Evolutionary conservation across 2,888 invertebrate genomes (phyloP).

Genomic region (Eupithecia subfuscata): DNA sequence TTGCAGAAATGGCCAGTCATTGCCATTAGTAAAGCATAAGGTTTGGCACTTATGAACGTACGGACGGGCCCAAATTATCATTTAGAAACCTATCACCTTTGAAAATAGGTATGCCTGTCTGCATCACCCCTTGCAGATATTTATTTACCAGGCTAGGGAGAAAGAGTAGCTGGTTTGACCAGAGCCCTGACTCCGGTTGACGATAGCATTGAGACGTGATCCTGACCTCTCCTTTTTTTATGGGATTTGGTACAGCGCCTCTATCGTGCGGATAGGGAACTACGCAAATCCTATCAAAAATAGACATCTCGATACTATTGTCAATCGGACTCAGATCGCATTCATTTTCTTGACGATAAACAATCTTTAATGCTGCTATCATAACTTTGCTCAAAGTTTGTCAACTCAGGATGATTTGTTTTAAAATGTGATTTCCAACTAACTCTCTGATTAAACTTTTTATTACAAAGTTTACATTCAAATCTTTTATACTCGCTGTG

Average conservation of each 20-base stretch:
- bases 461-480: slow-evolving; percentile 70
- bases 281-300: too few species aligned
- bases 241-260: too few species aligned
- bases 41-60: neutral
- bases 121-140: neutral
- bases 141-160: neutral
- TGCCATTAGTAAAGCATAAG: neutral
- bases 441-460: slow-evolving; percentile 75
- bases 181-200: neutral
- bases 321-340: neutral
- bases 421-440: slow-evolving; percentile 77
- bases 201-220: too few species aligned
- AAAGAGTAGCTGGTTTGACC: neutral
- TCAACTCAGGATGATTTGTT: slow-evolving; percentile 70
- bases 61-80: neutral
- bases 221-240: too few species aligned
- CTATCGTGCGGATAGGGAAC: too few species aligned
- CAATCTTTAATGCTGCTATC: slow-evolving; percentile 38
- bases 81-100: neutral
- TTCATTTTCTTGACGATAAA: slow-evolving; percentile 7
- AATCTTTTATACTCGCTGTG: slow-evolving; percentile 74
- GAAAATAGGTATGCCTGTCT: neutral
- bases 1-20: neutral
- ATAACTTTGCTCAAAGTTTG: slow-evolving; percentile 57
- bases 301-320: neutral